Evolutionary conservation across 2,797 vertebrate species (phyloP), one percentile per base, ranked within the genome.

Genomic region (Tamandua tetradactyla): DNA sequence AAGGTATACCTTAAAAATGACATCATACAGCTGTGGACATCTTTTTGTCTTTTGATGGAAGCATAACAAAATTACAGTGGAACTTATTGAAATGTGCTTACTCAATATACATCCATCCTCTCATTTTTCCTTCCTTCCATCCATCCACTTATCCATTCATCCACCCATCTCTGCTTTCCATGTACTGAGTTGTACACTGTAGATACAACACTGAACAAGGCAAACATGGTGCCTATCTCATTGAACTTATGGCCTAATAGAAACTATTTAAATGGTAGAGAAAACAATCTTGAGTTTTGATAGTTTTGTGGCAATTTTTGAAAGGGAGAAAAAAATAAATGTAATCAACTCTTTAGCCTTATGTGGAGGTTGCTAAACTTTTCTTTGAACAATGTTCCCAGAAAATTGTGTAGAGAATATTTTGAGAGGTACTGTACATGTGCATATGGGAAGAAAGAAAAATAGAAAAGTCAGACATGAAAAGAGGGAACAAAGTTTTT

Each of bases 191-290:
- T 79, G 66, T 52, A 55, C 27, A 84, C 55, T 79, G 27, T 22
- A 42, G 9, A 89, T 72, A 42, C 12, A 80, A 75, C 8, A 40
- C 42, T 62, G 42, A 86, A 79, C 23, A 75, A 42, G n/a, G 78
- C n/a, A 87, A 86, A 75, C 20, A 44, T 55, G n/a, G 6, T 10
- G 0, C 23, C 85, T 80, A 55, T 5, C 40, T 85, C 74, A 86
- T 40, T 89, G 47, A 81, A 83, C 62, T 84, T 84, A 83, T 27
- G 11, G 6, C 47, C 30, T 84, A 44, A 32, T n/a, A 76, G 37
- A 85, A 66, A 84, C 72, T 76, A 37, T 44, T 96, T 72, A 94
- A 83, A 69, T 78, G 71, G 55, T n/a, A 93, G 55, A 57, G 13
- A 64, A 86, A 95, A 61, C 30, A 89, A 78, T 68, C 5, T 75